Conservation (phyloP, 2,797 vertebrate genomes). For the Siniperca scherzeri region DNA sequence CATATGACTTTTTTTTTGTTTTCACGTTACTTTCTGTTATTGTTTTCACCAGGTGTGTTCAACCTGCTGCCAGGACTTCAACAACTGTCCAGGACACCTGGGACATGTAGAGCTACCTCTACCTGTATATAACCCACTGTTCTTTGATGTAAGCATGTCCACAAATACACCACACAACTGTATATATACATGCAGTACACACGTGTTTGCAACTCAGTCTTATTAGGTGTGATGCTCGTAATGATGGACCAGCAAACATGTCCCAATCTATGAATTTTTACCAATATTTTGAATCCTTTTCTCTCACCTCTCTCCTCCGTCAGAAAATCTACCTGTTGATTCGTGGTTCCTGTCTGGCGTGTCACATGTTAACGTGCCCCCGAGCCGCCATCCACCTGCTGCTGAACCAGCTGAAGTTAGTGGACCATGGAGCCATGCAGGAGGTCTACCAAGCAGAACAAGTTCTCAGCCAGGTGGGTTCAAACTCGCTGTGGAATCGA, state of each 20-base stretch:
- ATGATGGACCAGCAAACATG: not conserved
- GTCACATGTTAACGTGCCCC: slow-evolving; percentile 91
- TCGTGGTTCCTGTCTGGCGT: slow-evolving; percentile 92
- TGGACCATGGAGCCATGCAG: slow-evolving; percentile 89
- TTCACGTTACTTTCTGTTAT: not conserved
- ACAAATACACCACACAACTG: not conserved
- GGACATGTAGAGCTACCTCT: slow-evolving; percentile 94
- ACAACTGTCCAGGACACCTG: slow-evolving; percentile 92
- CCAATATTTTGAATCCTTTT: too few relatives aligned
- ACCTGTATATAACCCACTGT: slow-evolving; percentile 94
- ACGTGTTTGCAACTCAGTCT: not conserved
- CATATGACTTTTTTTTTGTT: too few relatives aligned
- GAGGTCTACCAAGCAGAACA: slow-evolving; percentile 89
- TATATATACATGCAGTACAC: not conserved
- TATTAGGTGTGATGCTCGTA: not conserved
- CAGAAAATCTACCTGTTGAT: slow-evolving; percentile 91
- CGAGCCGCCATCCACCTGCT: slow-evolving; percentile 91
- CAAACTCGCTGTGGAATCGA: not conserved
- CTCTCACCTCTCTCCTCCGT: not conserved
- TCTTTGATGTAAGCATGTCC: slow-evolving; percentile 91
- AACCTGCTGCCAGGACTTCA: slow-evolving; percentile 94
- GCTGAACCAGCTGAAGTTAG: slow-evolving; percentile 89
- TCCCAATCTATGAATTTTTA: too few relatives aligned
- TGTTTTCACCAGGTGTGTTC: slow-evolving; percentile 85
- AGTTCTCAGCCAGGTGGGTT: slow-evolving; percentile 87